Evolutionary conservation across 2,113 vertebrate species (phyloP).

Genomic region (Misgurnus mizolepis): DNA sequence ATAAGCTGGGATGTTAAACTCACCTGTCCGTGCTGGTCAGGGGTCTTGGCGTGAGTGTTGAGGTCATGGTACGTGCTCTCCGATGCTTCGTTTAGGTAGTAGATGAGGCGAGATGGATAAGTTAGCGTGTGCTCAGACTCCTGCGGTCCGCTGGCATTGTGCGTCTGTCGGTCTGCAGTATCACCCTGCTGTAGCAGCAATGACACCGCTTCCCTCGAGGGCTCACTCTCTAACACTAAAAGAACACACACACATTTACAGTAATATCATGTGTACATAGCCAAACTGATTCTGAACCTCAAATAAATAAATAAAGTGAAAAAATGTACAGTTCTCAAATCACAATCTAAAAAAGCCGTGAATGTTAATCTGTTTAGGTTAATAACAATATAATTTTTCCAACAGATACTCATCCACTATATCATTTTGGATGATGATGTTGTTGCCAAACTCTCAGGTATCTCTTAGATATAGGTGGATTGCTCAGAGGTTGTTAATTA

Average conservation of each 20-base stretch:
- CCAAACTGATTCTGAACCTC: constrained; percentile 5
- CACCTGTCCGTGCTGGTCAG: constrained; percentile 88
- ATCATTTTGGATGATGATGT: too few species aligned
- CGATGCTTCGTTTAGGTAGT: constrained; percentile 91
- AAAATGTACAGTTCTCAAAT: too few species aligned
- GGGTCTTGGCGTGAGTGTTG: constrained; percentile 87
- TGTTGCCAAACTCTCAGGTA: too few species aligned
- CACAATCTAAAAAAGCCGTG: not conserved
- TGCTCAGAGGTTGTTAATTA: too few species aligned
- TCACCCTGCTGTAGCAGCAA: constrained; percentile 71
- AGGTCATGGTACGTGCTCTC: constrained; percentile 94
- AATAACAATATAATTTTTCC: not conserved
- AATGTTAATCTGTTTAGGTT: not conserved
- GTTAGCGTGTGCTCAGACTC: constrained; percentile 83
- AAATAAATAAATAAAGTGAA: not conserved
- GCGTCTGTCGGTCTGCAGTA: constrained; percentile 77
- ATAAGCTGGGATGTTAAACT: constrained; percentile 2
- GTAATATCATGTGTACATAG: not conserved
- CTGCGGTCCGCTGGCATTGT: constrained; percentile 74
- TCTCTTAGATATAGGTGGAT: too few species aligned
- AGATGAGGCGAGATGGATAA: constrained; percentile 92
- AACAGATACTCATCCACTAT: not conserved
- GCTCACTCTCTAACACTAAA: constrained; percentile 66
- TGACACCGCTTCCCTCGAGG: constrained; percentile 70
- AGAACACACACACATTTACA: constrained; percentile 37